phyloP scores from a whole-genome alignment of 2,888 invertebrate genomes.

The Iphiclides podalirius region DNA sequence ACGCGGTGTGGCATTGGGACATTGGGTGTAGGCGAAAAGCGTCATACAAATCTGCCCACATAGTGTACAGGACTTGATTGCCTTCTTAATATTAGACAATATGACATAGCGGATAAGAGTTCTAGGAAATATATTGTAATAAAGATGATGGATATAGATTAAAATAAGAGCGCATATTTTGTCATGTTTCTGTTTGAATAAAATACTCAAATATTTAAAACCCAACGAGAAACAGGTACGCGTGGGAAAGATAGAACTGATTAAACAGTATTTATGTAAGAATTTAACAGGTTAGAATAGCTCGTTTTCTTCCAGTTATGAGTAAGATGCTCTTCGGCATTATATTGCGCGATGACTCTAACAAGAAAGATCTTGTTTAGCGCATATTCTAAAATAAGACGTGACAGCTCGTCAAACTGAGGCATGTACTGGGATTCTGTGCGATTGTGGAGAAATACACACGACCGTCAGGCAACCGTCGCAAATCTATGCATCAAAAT shows the following conservation, averaged over 20 bases:
- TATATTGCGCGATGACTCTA: conserved; percentile 44
- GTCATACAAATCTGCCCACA: conserved; percentile 27
- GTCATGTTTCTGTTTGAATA: no score
- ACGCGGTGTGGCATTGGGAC: conserved; percentile 27
- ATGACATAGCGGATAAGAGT: no score
- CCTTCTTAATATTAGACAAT: conserved; percentile 4
- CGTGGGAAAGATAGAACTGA: no score
- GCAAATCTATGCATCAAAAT: background rate
- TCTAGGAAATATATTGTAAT: no score
- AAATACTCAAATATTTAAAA: no score
- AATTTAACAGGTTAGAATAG: no score
- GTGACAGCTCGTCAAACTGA: conserved; percentile 36
- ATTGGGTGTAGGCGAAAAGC: conserved; percentile 30
- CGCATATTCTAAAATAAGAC: conserved; percentile 45
- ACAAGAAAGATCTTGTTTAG: conserved; percentile 19
- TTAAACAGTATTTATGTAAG: no score
- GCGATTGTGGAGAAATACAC: background rate
- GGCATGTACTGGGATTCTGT: conserved; percentile 22
- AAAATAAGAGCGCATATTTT: no score
- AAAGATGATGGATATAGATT: no score
- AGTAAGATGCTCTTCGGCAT: conserved; percentile 26
- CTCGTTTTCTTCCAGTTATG: no score
- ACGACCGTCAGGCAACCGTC: background rate
- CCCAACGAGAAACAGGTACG: no score
- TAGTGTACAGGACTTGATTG: conserved; percentile 6